Percentiles rank a stretch among this genome's conserved stretches.
phyloP scores from a whole-genome alignment of 2,888 invertebrate species.

The Abrostola triplasia region DNA sequence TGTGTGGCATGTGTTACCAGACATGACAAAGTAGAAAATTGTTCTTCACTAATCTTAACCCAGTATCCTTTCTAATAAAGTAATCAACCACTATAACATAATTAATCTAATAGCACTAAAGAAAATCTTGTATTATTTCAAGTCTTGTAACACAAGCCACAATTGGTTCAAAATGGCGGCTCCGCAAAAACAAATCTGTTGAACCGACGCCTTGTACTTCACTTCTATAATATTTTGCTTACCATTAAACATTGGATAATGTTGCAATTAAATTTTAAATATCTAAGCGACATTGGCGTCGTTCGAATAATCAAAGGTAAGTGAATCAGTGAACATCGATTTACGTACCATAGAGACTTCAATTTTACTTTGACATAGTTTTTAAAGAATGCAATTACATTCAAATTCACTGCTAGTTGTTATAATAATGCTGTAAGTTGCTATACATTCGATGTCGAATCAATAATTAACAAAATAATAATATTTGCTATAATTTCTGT shows the following conservation, averaged over 20 bases:
- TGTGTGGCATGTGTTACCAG: conserved; percentile 25
- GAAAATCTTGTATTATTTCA: conserved; percentile 37
- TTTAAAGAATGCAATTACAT: no score
- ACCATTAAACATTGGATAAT: conserved; percentile 78
- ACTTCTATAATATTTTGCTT: conserved; percentile 79
- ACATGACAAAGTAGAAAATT: conserved; percentile 41
- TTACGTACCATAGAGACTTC: conserved; percentile 12
- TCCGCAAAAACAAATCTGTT: conserved; percentile 26
- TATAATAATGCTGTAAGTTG: not conserved
- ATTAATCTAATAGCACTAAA: conserved; percentile 47
- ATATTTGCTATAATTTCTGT: no score
- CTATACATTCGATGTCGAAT: conserved; percentile 30
- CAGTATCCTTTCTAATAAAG: conserved; percentile 38
- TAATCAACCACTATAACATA: conserved; percentile 34
- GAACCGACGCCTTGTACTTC: conserved; percentile 70
- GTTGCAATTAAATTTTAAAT: conserved; percentile 63
- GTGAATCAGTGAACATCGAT: conserved; percentile 36
- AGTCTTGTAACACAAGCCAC: conserved; percentile 11
- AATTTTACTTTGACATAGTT: not conserved
- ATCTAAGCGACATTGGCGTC: conserved; percentile 54
- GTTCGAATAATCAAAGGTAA: conserved; percentile 50
- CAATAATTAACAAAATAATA: no score
- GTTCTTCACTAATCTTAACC: conserved; percentile 41
- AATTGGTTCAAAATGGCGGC: conserved; percentile 28
- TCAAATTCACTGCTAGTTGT: no score